Conservation (phyloP, 1,140 invertebrate genomes). For the Zophobas morio region DNA sequence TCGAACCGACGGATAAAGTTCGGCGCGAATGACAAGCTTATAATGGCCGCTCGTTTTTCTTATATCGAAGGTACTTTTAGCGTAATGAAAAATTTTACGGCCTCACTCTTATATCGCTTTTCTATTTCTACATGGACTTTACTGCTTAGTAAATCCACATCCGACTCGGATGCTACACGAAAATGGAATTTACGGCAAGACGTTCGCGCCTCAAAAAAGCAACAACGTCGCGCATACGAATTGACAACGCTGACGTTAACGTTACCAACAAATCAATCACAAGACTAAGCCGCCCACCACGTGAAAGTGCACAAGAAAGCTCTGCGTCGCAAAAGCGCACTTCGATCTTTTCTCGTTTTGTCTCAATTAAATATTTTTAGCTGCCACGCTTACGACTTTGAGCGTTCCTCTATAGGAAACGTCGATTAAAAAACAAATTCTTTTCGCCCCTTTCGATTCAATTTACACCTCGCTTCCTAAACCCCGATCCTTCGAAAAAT, state of each 20-base stretch:
- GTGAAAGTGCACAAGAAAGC: no score
- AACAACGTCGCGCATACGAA: constrained; percentile 9
- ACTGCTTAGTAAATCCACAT: constrained; percentile 54
- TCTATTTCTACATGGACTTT: constrained; percentile 55
- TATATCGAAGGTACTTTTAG: constrained; percentile 45
- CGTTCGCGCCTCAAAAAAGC: constrained; percentile 29
- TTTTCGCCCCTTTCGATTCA: background rate
- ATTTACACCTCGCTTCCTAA: background rate
- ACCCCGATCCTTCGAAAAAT: constrained; percentile 10
- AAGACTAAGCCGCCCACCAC: no score
- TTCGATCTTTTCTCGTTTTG: no score
- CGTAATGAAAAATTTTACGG: constrained; percentile 55
- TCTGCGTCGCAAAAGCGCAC: no score
- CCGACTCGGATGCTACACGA: constrained; percentile 46
- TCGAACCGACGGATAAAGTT: constrained; percentile 26
- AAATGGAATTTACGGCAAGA: constrained; percentile 44
- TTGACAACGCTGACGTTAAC: background rate
- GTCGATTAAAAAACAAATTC: no score
- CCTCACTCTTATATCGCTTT: constrained; percentile 49
- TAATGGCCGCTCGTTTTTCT: constrained; percentile 52
- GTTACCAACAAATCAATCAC: no score
- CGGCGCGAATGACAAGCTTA: constrained; percentile 49
- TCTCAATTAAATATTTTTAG: no score
- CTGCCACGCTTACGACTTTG: no score
- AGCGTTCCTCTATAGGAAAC: background rate